Evolutionary conservation across 2,888 invertebrate genomes (phyloP).

Genomic region (Cephus sareptanus): DNA sequence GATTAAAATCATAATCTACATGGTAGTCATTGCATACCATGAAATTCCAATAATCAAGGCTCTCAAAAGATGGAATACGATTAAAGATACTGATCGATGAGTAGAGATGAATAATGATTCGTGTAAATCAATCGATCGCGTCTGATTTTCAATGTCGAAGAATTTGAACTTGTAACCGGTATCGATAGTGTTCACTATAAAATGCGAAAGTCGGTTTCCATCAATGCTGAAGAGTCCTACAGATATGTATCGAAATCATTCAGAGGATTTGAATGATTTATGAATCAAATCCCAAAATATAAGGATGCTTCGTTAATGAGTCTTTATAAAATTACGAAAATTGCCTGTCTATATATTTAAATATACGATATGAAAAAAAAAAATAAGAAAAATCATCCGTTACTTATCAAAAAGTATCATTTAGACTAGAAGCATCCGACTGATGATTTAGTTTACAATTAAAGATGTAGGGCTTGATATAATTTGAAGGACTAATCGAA

Average conservation of each 20-base stretch:
- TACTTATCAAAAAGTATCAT: neutral
- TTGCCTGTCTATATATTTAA: neutral
- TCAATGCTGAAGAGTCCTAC: neutral
- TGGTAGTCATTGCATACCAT: neutral
- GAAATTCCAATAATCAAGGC: neutral
- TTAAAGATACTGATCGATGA: neutral
- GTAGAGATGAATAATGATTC: neutral
- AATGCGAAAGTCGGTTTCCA: neutral
- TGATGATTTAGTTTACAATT: neutral
- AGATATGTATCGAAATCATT: neutral
- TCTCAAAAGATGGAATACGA: neutral
- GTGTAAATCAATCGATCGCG: neutral
- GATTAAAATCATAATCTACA: neutral
- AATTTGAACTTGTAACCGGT: neutral
- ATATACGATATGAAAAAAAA: neutral
- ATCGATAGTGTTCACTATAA: neutral
- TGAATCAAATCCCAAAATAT: neutral
- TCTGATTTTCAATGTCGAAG: neutral
- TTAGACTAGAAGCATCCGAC: neutral
- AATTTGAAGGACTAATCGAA: conserved; percentile 64
- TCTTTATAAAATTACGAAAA: neutral
- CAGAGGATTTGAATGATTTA: neutral
- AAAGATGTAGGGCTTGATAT: neutral
- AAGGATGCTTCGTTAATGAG: neutral
- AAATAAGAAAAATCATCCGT: neutral